These are phyloP conservation scores for Stenodera caucasica DNA, from an alignment of 2,888 invertebrate genomes.

Conservation along the genomic window DNA sequence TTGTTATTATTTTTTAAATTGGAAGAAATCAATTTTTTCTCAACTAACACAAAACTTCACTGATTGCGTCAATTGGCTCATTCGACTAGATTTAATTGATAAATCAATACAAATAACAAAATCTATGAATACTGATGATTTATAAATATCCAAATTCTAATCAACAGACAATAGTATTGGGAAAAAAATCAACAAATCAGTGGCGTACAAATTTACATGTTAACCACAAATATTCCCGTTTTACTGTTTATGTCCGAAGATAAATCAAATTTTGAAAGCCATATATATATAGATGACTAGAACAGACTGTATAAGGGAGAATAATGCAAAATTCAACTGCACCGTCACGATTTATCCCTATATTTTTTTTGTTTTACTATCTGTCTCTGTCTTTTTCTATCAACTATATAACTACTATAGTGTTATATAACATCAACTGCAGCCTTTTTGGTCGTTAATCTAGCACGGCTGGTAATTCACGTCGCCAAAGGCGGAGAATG, in stretches of 20 bases:
- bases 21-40: too few relatives aligned
- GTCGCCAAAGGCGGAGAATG: constrained; percentile 4
- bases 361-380: too few relatives aligned
- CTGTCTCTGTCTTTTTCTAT: not conserved
- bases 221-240: not conserved
- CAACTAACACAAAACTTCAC: too few relatives aligned
- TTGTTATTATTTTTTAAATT: too few relatives aligned
- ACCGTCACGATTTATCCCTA: constrained; percentile 2
- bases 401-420: too few relatives aligned
- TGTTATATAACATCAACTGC: constrained; percentile 1
- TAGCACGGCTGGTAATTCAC: constrained; percentile 5
- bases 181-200: not conserved
- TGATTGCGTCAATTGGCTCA: too few relatives aligned
- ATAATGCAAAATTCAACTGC: constrained; percentile 12
- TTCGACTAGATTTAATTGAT: not conserved
- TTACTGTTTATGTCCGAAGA: not conserved
- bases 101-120: not conserved
- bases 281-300: not conserved
- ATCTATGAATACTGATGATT: not conserved
- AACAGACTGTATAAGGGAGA: not conserved
- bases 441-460: constrained; percentile 4
- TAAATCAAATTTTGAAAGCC: constrained; percentile 9
- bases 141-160: not conserved
- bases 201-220: not conserved
- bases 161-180: not conserved